Evolutionary conservation across 2,888 invertebrate species (phyloP), one percentile per base, ranked within the genome.

Genomic region (Cheiracanthium punctorium): DNA sequence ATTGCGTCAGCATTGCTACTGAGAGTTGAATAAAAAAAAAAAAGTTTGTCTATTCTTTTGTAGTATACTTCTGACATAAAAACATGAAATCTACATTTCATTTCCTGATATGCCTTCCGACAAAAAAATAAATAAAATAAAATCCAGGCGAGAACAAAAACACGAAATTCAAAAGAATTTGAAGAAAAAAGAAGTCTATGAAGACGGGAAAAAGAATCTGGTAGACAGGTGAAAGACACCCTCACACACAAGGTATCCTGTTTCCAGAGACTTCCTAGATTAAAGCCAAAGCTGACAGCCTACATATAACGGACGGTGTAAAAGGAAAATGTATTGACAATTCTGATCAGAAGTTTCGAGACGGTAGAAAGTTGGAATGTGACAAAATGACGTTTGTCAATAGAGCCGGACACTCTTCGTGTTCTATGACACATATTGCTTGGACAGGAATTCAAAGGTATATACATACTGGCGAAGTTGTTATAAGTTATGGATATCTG

Each of bases 291-390:
- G 73, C 79, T 79, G 79, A 79, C 79, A 85, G 84, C 43, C 52
- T 79, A 85, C 84, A 85, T 73, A 79, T 84, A 84, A 79, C 77
- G 77, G 84, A 84, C 73, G 79, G 73, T 85, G 79, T 85, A 85
- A 58, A 85, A n/a, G n/a, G 84, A 79, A 85, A 74, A 79, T 80
- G 84, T 85, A 85, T 85, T 85, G 84, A 85, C 84, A 85, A 85
- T 85, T 80, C 79, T 74, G 84, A 85, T 85, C 84, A 85, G 67
- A 48, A 28, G 32, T 12, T 33, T 32, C 30, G 65, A 32, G 71
- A 17, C 17, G 65, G 37, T n/a, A 33, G 77, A 79, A 77, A 84
- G 79, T 84, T 74, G 84, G 84, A 79, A 84, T 82, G 82, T 82
- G 82, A 82, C 82, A 75, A 75, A 82, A 70, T 82, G 82, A 82